Conservation (phyloP, 2,797 vertebrate genomes). For the Gymnothorax javanicus region DNA sequence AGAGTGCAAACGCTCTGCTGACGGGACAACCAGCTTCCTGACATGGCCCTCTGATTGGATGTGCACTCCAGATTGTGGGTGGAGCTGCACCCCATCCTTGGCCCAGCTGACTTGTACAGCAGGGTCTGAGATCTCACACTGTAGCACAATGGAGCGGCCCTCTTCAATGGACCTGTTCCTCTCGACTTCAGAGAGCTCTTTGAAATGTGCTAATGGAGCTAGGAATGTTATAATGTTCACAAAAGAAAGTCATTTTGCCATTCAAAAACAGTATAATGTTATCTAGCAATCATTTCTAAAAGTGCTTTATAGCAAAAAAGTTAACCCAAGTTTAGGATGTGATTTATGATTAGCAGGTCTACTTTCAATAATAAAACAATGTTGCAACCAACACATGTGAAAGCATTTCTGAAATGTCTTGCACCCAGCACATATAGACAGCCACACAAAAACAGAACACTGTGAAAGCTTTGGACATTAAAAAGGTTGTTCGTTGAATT, state of each 20-base stretch:
- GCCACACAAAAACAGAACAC: constrained; percentile 28
- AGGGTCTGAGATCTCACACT: constrained; percentile 79
- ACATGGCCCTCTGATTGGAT: constrained; percentile 74
- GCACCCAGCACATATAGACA: not conserved
- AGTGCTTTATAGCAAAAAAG: constrained; percentile 46
- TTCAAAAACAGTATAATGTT: constrained; percentile 52
- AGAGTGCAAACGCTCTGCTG: constrained; percentile 68
- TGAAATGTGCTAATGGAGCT: constrained; percentile 71
- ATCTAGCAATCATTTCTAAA: constrained; percentile 59
- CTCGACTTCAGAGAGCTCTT: constrained; percentile 64
- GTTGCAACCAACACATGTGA: constrained; percentile 24
- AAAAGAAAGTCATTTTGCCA: constrained; percentile 46
- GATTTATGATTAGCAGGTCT: constrained; percentile 55
- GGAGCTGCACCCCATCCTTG: constrained; percentile 78
- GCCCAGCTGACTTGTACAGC: constrained; percentile 77
- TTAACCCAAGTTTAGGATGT: constrained; percentile 49
- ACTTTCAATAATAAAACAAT: constrained; percentile 58
- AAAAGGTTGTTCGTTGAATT: constrained; percentile 1
- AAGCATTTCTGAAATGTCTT: not conserved
- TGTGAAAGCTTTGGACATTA: not conserved
- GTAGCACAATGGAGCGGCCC: constrained; percentile 76
- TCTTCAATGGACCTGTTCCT: constrained; percentile 62
- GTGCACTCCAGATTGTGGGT: constrained; percentile 68
- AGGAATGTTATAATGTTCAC: constrained; percentile 58
- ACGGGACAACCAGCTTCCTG: constrained; percentile 72